Conservation (phyloP, 2,888 invertebrate species). For the Macrophya annulata region DNA sequence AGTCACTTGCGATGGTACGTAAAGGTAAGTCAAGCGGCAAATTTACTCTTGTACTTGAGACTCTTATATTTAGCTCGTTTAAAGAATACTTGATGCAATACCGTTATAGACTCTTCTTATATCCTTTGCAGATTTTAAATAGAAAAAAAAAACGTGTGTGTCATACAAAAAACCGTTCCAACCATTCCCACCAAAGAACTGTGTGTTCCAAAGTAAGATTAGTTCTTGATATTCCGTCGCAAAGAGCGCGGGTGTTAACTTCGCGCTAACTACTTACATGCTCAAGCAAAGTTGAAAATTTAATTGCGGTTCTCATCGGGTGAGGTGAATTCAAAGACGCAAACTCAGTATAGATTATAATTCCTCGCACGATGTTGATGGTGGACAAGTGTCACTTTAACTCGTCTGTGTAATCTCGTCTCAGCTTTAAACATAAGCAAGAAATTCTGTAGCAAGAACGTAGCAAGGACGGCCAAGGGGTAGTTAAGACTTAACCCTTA, state of each 20-base stretch:
- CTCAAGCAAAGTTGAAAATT: neutral
- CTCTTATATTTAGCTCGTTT: slow-evolving; percentile 4
- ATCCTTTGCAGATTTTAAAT: neutral
- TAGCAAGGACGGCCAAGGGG: slow-evolving; percentile 16
- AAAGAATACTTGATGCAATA: neutral
- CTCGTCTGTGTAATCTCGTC: slow-evolving; percentile 42
- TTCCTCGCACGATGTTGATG: neutral
- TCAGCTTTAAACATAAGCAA: slow-evolving; percentile 26
- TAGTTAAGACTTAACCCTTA: slow-evolving; percentile 52
- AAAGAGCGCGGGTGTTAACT: neutral
- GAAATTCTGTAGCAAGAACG: slow-evolving; percentile 41
- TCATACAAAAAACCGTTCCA: neutral
- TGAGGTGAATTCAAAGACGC: neutral
- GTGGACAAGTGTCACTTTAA: slow-evolving; percentile 21
- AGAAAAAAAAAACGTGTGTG: neutral
- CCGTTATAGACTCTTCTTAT: neutral
- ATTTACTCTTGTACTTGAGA: neutral
- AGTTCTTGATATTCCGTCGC: neutral
- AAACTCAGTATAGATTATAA: neutral
- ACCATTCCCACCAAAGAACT: neutral
- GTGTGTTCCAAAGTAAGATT: neutral
- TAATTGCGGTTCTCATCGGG: neutral
- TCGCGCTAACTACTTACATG: neutral
- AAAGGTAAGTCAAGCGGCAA: slow-evolving; percentile 24
- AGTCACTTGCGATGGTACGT: neutral